Evolutionary conservation across 30 jellyfish, hydroid and myxozoan genomes (phyloP), one percentile per base, ranked within the genome.

Genomic region (Calvadosia cruxmelitensis): DNA sequence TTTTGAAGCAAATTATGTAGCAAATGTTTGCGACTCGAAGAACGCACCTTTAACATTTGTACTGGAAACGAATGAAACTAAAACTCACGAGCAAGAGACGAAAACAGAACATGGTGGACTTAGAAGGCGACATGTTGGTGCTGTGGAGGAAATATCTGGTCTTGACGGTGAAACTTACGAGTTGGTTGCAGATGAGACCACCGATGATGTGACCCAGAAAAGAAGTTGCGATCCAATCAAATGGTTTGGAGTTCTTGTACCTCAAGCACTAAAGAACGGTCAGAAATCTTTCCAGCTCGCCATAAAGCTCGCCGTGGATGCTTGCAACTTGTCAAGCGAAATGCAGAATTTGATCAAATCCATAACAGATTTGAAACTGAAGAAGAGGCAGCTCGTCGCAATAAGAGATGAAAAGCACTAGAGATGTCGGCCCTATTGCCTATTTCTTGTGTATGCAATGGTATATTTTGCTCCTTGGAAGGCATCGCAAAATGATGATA

Each of bases 191-290:
- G 20, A 20, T 42, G n/a, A n/a, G n/a, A n/a, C n/a, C n/a, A n/a
- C n/a, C n/a, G n/a, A n/a, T n/a, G n/a, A n/a, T n/a, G n/a, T n/a
- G n/a, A 42, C 57, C 57, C 10, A 42, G 15, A 42, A 42, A 42
- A 20, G 15, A 5, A 20, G 15, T 42, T 42, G 57, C 20, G 93
- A 79, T 53, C 93, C 93, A 13, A 31, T 79, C 52, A 72, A 72
- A 27, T 80, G 93, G 93, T 80, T 80, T 49, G 93, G 86, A 2
- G 29, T 72, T 30, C 82, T 80, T 7, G 93, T 74, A 3, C 93
- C 93, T 29, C 35, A n/a, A 23, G 52, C 82, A 1, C 49, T 80
- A 27, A 53, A 67, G 26, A 68, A 64, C 32, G 85, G 93, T 7
- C 93, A 80, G 63, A 52, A 13, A 5, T 80, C 23, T 35, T 80